Evolutionary conservation across 2,113 vertebrate species (phyloP).

Genomic region (Petroica traversi): DNA sequence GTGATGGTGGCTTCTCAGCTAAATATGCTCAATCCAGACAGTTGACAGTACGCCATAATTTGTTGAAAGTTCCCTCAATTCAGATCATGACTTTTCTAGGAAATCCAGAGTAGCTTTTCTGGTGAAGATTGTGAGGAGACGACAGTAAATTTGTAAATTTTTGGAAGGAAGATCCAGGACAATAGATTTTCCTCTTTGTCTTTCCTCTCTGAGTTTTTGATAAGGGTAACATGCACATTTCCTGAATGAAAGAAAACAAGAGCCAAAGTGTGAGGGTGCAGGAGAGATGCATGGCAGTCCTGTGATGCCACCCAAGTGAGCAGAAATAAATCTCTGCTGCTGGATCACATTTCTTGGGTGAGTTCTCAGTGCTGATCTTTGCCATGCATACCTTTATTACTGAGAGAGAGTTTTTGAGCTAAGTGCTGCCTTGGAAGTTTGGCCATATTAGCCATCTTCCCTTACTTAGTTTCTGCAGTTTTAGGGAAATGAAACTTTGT

Average conservation of each 20-base stretch:
- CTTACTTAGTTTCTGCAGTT: background rate
- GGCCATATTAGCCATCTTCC: background rate
- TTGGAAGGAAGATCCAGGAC: background rate
- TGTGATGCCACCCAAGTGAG: background rate
- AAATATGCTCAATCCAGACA: background rate
- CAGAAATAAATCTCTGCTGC: background rate
- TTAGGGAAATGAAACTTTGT: background rate
- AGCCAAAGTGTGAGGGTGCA: background rate
- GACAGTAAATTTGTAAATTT: background rate
- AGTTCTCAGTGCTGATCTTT: background rate
- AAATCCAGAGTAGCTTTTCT: background rate
- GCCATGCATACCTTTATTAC: background rate
- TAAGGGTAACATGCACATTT: background rate
- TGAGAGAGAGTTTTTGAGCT: background rate
- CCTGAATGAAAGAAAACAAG: background rate
- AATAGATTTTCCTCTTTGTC: background rate
- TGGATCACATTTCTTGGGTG: background rate
- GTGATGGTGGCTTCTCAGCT: background rate
- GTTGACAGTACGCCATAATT: background rate
- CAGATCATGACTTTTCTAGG: background rate
- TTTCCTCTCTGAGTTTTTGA: no score
- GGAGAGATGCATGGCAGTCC: background rate
- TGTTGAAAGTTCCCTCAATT: background rate
- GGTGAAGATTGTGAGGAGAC: background rate
- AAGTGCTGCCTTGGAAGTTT: background rate